Conservation (phyloP, 2,113 vertebrate genomes). For the Sarotherodon lohbergeri region DNA sequence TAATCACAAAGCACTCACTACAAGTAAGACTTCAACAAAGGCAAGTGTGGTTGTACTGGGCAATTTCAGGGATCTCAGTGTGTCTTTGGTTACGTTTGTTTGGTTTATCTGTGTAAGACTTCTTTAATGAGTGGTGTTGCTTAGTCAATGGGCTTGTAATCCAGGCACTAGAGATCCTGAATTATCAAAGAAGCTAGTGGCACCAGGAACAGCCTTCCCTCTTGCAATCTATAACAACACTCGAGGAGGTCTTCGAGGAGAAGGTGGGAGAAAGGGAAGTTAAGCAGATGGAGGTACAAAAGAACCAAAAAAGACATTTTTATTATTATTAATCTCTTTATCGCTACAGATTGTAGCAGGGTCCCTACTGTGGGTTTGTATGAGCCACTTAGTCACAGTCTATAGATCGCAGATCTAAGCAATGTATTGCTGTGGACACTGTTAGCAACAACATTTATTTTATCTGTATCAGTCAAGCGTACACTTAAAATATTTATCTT, state of each 20-base stretch:
- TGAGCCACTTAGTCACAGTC: background rate
- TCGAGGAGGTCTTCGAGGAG: background rate
- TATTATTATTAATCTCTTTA: background rate
- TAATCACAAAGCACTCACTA: slow-evolving; percentile 51
- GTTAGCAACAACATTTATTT: background rate
- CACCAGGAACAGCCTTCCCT: background rate
- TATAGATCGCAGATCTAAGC: background rate
- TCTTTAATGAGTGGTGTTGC: background rate
- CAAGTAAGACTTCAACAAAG: slow-evolving; percentile 21
- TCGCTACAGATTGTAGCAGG: background rate
- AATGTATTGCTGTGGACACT: background rate
- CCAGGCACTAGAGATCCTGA: background rate
- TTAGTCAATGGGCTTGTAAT: background rate
- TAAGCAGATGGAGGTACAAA: background rate
- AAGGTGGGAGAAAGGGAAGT: background rate
- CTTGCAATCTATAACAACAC: background rate
- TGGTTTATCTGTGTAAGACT: background rate
- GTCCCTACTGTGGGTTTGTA: background rate
- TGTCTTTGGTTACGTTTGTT: slow-evolving; percentile 11
- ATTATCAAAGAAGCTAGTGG: background rate
- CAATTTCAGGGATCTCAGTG: background rate
- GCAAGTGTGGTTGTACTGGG: background rate
- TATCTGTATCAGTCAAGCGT: background rate
- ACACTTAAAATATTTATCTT: background rate
- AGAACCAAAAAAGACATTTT: background rate